Percentiles rank a stretch among this genome's conserved stretches.
phyloP scores from a whole-genome alignment of 2,113 vertebrate genomes.

The Leptosomus discolor region DNA sequence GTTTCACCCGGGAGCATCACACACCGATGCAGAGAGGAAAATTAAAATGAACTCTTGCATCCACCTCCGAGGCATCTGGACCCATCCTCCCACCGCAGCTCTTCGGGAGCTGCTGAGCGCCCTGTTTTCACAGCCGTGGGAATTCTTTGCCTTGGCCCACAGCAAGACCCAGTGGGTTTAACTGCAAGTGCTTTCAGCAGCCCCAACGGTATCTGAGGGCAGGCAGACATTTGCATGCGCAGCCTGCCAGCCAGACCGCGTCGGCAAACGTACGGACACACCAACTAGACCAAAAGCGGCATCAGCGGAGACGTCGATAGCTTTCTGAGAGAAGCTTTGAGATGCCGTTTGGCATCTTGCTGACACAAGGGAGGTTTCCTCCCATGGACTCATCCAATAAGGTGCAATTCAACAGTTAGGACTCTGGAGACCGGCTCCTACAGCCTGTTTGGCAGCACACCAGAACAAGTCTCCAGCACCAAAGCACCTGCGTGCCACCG shows the following conservation, averaged over 20 bases:
- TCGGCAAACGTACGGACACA: fast-evolving
- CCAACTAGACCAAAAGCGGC: not conserved
- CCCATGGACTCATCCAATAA: not conserved
- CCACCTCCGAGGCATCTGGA: not conserved
- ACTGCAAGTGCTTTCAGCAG: not conserved
- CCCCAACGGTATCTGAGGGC: not conserved
- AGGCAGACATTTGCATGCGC: not conserved
- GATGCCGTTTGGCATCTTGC: not conserved
- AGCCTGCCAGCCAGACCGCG: not conserved
- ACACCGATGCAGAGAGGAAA: not conserved
- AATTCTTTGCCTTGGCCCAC: not conserved
- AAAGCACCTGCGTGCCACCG: fast-evolving
- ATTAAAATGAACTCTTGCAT: not conserved
- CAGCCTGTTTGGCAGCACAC: not conserved
- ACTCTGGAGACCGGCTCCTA: not conserved
- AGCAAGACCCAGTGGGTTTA: not conserved
- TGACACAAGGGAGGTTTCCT: not conserved
- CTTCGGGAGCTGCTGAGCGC: not conserved
- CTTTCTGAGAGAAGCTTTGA: not conserved
- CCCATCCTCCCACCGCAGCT: not conserved
- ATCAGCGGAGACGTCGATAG: not conserved
- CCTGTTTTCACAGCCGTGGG: not conserved
- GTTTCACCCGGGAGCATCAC: not conserved
- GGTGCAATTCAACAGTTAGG: not conserved
- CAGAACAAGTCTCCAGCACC: not conserved